Evolutionary conservation across 2,888 invertebrate species (phyloP).

Genomic region (Caenorhabditis angaria): DNA sequence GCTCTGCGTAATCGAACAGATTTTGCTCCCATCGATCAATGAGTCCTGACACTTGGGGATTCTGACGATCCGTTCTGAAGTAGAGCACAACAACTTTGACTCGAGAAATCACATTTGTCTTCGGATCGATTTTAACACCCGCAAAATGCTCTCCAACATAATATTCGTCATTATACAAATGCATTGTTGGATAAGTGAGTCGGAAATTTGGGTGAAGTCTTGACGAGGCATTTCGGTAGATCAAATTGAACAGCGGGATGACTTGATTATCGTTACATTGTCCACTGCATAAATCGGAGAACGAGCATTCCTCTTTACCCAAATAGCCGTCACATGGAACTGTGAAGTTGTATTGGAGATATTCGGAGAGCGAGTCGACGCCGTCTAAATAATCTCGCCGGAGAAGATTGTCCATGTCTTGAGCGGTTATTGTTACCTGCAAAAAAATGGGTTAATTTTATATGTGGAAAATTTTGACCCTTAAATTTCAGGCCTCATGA

Average conservation of each 20-base stretch:
- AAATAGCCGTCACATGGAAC: constrained; percentile 49
- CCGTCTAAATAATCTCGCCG: constrained; percentile 56
- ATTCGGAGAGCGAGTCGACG: constrained; percentile 52
- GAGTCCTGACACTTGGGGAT: constrained; percentile 29
- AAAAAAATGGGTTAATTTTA: neutral
- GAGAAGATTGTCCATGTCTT: constrained; percentile 57
- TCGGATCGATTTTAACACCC: constrained; percentile 58
- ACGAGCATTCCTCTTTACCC: constrained; percentile 47
- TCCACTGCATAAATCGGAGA: constrained; percentile 57
- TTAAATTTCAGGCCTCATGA: too few relatives aligned
- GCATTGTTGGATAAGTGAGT: constrained; percentile 65
- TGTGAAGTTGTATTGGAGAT: constrained; percentile 60
- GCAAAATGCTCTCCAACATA: constrained; percentile 67
- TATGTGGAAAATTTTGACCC: too few relatives aligned
- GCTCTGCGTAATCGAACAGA: constrained; percentile 49
- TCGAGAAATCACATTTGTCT: constrained; percentile 54
- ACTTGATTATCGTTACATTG: constrained; percentile 63
- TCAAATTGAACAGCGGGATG: constrained; percentile 60
- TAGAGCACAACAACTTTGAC: constrained; percentile 62
- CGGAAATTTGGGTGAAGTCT: constrained; percentile 64
- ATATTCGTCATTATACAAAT: constrained; percentile 66
- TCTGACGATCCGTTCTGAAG: constrained; percentile 61
- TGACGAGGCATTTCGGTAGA: constrained; percentile 58
- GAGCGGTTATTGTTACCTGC: constrained; percentile 60
- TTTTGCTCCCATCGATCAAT: constrained; percentile 54